Evolutionary conservation across 2,888 invertebrate genomes (phyloP), one percentile per base, ranked within the genome.

Genomic region (Neuroscelio doddi): DNA sequence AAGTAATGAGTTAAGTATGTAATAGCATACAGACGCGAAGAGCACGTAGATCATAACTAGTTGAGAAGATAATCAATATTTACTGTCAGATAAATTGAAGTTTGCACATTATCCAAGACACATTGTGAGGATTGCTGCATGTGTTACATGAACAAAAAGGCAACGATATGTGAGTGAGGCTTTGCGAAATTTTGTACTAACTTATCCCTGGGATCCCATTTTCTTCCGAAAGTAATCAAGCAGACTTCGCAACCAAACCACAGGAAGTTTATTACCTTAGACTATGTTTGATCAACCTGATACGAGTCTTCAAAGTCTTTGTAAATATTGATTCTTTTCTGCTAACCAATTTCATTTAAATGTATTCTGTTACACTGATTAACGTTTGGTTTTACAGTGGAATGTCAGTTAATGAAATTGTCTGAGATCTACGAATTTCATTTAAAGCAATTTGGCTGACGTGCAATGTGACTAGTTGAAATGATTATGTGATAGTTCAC

Each of bases 21-120:
- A 30, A 4, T 3, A 3, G 3, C 21, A 5, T 5, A 5, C 21
- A 21, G 21, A 21, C 21, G 5, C 5, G 21, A 3, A 4, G 30
- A 10, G 4, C 34, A 34, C 34, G 14, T 5, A 12, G 38, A 38
- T 38, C 38, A 4, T n/a, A 36, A 38, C 38, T 38, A 17, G 38
- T 38, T 38, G n/a, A 38, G 21, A n/a, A 24, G 41, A 41, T 26
- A 41, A 41, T 41, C 41, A 41, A 41, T 41, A 41, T 41, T 41
- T 41, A 41, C 24, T 10, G 10, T 9, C 24, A 41, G 24, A 24
- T 10, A 41, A 26, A 41, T 41, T 41, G 24, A 12, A 41, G 4
- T 24, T 16, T 17, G n/a, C 17, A 24, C 12, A 7, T 24, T 3
- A 24, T 12, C n/a, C 10, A 1, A 41, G 26, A 24, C 9, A 14